Conservation (phyloP, 2,113 vertebrate genomes). For the Tichodroma muraria region DNA sequence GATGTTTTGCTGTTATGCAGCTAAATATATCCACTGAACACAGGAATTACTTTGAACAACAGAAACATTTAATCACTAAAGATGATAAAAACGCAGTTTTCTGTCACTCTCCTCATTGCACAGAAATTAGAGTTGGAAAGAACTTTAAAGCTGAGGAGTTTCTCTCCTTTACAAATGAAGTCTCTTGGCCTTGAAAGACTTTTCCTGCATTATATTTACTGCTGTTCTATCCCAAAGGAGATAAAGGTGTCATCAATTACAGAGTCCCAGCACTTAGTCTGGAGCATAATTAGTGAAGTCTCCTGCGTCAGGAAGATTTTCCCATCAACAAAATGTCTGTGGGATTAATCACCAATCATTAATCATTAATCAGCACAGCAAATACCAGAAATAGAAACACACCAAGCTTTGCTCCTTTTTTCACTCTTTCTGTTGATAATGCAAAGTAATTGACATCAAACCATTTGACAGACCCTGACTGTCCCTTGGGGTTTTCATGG, state of each 20-base stretch:
- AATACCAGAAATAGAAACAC: background rate
- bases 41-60: background rate
- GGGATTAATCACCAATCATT: background rate
- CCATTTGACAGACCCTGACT: background rate
- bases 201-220: background rate
- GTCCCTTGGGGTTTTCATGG: background rate
- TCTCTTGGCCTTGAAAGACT: background rate
- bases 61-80: background rate
- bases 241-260: slow-evolving; percentile 30
- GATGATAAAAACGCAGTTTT: background rate
- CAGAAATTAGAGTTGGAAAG: background rate
- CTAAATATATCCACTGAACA: background rate
- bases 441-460: background rate
- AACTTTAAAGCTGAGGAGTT: background rate
- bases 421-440: background rate
- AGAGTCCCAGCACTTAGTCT: background rate
- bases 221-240: background rate
- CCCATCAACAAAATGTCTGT: background rate
- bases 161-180: background rate
- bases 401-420: background rate
- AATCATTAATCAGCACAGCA: background rate
- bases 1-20: background rate
- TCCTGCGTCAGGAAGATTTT: background rate
- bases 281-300: background rate
- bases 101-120: background rate